Conservation (phyloP, 2,888 invertebrate genomes). For the Pristionchus entomophagus region DNA sequence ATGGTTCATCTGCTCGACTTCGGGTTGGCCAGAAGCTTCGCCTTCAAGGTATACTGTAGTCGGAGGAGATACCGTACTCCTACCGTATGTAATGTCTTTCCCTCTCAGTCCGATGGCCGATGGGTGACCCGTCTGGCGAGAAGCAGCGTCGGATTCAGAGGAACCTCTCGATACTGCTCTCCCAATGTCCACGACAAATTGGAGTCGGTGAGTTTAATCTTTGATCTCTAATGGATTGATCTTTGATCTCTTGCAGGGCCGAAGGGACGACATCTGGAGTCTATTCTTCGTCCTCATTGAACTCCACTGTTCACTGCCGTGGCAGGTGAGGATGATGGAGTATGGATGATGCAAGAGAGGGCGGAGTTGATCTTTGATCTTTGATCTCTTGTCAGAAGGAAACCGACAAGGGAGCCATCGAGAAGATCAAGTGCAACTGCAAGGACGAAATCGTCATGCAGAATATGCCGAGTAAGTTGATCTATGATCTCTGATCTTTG, state of each 20-base stretch:
- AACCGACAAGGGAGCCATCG: slow-evolving; percentile 55
- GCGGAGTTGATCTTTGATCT: neutral
- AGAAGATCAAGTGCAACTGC: slow-evolving; percentile 58
- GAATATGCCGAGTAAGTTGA: slow-evolving; percentile 60
- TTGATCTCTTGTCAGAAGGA: slow-evolving; percentile 50
- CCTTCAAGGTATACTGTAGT: slow-evolving; percentile 27
- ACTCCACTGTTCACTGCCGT: slow-evolving; percentile 81
- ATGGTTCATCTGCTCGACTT: slow-evolving; percentile 69
- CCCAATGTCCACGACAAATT: slow-evolving; percentile 62
- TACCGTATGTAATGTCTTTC: neutral
- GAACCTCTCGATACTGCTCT: slow-evolving; percentile 70
- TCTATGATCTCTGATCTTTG: slow-evolving; percentile 2
- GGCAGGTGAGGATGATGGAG: slow-evolving; percentile 53
- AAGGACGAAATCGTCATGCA: slow-evolving; percentile 55
- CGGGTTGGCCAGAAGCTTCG: slow-evolving; percentile 61
- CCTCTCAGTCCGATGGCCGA: slow-evolving; percentile 46
- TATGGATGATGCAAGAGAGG: neutral
- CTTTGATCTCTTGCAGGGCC: slow-evolving; percentile 31
- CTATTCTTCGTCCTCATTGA: slow-evolving; percentile 64
- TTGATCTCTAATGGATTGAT: neutral
- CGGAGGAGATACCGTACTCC: no score
- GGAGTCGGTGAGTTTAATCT: slow-evolving; percentile 61
- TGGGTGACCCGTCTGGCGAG: slow-evolving; percentile 65
- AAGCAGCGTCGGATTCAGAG: slow-evolving; percentile 68
- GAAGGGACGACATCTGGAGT: slow-evolving; percentile 53